Evolutionary conservation across 2,113 vertebrate genomes (phyloP), one percentile per base, ranked within the genome.

Genomic region (Glaucomys volans): DNA sequence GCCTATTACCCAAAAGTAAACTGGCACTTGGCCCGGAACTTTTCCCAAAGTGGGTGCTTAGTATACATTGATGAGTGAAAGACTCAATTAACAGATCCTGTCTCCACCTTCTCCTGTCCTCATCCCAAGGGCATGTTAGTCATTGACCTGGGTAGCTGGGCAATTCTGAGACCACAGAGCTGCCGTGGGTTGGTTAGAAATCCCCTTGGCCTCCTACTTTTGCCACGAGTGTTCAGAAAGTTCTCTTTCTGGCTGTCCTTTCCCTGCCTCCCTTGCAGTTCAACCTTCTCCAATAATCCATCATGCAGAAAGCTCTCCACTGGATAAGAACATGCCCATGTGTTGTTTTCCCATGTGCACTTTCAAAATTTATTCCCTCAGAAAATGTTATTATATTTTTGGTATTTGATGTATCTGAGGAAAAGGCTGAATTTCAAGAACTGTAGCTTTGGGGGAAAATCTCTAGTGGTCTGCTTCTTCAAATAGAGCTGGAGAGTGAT

Each of bases 351-450:
- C 64, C 76, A 50, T 54, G 28, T 72, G 64, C 71, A 32, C 69
- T 93, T 95, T 87, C 42, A 92, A 91, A 62, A 67, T 76, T 54
- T 69, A 91, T 83, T 89, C 75, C 64, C 40, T 82, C 52, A 9
- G 91, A 94, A 92, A 92, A 94, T 84, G 32, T 52, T 91, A 42
- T 89, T 91, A 28, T 79, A 84, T 72, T 97, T 96, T 57, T 96
- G 37, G 16, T 86, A 86, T 42, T 81, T 86, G 64, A 75, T 76
- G 26, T 89, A 91, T 80, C 79, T 72, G 75, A 88, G 52, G 32
- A 88, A 85, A 80, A 72, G n/a, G n/a, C 50, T 93, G 22, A 40
- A 22, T 96, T 95, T 89, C 30, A 81, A 80, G 28, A 96, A 87
- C 20, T 37, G 2, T 81, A 91, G 20, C 62, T 47, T 91, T 76